Base-by-base conservation (phyloP, 2,113 vertebrate genomes). In the Menura novaehollandiae region DNA sequence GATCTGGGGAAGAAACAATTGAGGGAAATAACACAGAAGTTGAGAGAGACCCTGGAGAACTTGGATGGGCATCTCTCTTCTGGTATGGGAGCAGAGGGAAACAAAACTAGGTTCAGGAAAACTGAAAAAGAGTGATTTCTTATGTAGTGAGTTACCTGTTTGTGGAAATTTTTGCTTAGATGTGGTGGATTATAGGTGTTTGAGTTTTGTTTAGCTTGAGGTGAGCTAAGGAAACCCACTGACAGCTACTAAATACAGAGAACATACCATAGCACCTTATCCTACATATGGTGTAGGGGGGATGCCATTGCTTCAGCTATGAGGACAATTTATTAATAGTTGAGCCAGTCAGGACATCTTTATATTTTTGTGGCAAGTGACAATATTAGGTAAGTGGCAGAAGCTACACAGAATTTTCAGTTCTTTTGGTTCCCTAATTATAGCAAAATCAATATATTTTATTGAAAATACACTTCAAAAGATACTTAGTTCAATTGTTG, bases 281-380 rank as follows among this genome's bases (percentile, higher is more conserved):
- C 47, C 23, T 52, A 24, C 2, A 2, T 39, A 8, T 28, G 15
- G 7, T 43, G 5, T 7, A 14, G 5, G 4, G 2, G 0, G 1
- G 2, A 71, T 86, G 2, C 7, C 17, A 14, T 60, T 55, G 17
- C 7, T 74, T 64, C 33, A 56, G 10, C 32, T 56, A 23, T 41
- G 19, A 55, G 26, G 14, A 69, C 4, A 82, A 43, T 13, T 27
- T 69, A 21, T 28, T 33, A 39, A 59, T 19, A 71, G 33, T 15
- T 86, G 23, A 75, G 7, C 16, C 39, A 41, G 28, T 55, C 24
- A 44, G 10, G 10, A 55, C 6, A 53, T 28, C 21, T 41, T 55
- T 14, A 73, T 33, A 4, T 6, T 89, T 68, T 66, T 78, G 44
- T 64, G 39, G 35, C 19, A 85, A 53, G 5, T 24, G 21, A 33